A percentile compares a stretch with the other conserved stretches of the same genome.
These are phyloP conservation scores for Chloropsis hardwickii DNA, from an alignment of 2,113 vertebrate genomes.

Conservation along the genomic window DNA sequence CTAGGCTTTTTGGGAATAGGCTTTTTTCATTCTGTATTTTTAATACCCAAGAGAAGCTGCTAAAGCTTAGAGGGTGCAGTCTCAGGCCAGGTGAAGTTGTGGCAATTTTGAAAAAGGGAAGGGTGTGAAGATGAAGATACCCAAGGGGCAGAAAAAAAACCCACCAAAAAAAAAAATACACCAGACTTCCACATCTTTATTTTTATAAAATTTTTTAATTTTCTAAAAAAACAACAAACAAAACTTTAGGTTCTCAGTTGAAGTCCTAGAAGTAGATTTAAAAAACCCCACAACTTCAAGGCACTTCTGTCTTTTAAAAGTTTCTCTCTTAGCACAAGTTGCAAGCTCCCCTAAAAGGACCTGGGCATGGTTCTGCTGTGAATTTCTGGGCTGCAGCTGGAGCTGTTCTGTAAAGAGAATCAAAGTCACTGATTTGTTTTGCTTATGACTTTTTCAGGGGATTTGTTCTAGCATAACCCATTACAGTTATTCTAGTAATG, in stretches of 20 bases:
- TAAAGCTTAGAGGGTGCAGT: background rate
- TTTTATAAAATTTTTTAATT: background rate
- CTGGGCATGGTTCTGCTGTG: background rate
- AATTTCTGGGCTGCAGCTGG: background rate
- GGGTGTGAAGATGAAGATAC: background rate
- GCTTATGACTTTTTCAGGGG: background rate
- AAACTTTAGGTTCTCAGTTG: background rate
- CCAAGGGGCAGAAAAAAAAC: background rate
- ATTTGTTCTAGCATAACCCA: background rate
- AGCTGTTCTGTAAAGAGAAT: background rate
- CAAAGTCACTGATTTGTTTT: background rate
- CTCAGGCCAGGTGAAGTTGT: background rate
- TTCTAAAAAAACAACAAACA: background rate
- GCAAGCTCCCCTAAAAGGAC: background rate
- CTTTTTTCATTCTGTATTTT: background rate
- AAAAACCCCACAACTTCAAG: background rate
- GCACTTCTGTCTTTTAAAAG: background rate
- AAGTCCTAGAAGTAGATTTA: background rate
- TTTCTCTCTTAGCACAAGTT: background rate
- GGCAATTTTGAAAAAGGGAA: background rate
- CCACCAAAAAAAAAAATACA: background rate
- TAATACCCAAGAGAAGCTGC: background rate
- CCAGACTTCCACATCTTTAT: background rate
- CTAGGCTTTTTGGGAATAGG: background rate
- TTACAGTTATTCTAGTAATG: background rate